Base-by-base conservation (phyloP, 2,888 invertebrate species). In the Epiblema foenella region DNA sequence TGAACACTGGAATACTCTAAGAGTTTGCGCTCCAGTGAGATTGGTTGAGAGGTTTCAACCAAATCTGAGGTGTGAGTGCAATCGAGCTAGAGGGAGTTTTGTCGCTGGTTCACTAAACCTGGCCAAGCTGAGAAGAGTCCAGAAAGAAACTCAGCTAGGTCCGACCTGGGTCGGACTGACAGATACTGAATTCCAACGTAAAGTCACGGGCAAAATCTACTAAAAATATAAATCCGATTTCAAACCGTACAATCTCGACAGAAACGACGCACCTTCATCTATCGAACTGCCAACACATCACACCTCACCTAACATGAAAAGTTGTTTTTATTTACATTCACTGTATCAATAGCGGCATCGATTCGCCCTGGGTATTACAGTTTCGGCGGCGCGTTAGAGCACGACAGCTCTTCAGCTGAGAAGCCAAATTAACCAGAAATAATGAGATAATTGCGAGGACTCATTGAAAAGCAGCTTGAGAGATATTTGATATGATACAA, bases 371-470 rank as follows among this genome's bases (percentile, higher is more conserved):
- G 72, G 65, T 67, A 72, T 75, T 69, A 72, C 73, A 75, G 73
- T 65, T 72, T 72, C 74, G 75, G 81, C 77, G 82, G 82, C 84
- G 87, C 87, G 85, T 88, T 78, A 80, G 79, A 77, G 77, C 85
- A 80, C 74, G 75, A 78, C 71, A 76, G 78, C 79, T 67, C 83
- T 86, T 77, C 78, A 83, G 78, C 74, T 74, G 76, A 83, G 83
- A 69, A 79, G 75, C 75, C 80, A 85, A 88, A 89, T 89, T 85
- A 88, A 75, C 81, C 81, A 83, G 83, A 87, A 85, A 81, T 86
- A 88, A 90, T 78, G 73, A 77, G 82, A 83, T 89, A 88, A 90
- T 89, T 86, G 85, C 80, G 72, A 74, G 73, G 75, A 68, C 75
- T 79, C 79, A 81, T 82, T 80, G 77, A 81, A 75, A 37, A 66